These are phyloP conservation scores for Diarsia brunnea DNA, from an alignment of 2,888 invertebrate species.

Conservation along the genomic window DNA sequence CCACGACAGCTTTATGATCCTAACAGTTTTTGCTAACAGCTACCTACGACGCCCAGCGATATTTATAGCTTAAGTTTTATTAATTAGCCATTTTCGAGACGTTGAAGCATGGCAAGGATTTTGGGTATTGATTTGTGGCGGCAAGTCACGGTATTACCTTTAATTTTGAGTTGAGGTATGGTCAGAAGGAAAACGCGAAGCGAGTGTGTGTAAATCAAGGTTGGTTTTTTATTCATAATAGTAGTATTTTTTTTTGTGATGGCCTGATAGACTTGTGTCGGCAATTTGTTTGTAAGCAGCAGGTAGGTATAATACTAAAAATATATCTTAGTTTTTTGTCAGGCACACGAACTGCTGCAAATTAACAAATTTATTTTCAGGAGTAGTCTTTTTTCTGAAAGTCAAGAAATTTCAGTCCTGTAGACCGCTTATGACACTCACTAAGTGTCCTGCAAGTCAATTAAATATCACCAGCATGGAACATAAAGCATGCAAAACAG, in stretches of 20 bases:
- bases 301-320: fast-evolving
- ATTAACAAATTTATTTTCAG: neutral
- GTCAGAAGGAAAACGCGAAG: neutral
- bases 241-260: neutral
- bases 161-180: slow-evolving; percentile 46
- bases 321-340: neutral
- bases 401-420: neutral
- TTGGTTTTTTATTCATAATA: neutral
- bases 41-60: slow-evolving; percentile 79
- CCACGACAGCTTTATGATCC: slow-evolving; percentile 90
- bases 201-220: slow-evolving; percentile 5
- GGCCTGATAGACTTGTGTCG: slow-evolving; percentile 10
- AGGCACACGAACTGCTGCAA: slow-evolving; percentile 5
- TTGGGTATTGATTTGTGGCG: slow-evolving; percentile 66
- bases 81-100: slow-evolving; percentile 88
- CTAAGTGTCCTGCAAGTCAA: neutral
- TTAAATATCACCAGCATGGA: neutral
- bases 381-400: neutral
- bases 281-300: slow-evolving; percentile 19
- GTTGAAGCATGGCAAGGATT: slow-evolving; percentile 70
- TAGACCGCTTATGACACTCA: neutral
- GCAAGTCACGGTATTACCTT: slow-evolving; percentile 57
- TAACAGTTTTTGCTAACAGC: slow-evolving; percentile 91
- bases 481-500: neutral
- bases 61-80: slow-evolving; percentile 89